Conservation (phyloP, 2,113 vertebrate species). For the Paramisgurnus dabryanus region DNA sequence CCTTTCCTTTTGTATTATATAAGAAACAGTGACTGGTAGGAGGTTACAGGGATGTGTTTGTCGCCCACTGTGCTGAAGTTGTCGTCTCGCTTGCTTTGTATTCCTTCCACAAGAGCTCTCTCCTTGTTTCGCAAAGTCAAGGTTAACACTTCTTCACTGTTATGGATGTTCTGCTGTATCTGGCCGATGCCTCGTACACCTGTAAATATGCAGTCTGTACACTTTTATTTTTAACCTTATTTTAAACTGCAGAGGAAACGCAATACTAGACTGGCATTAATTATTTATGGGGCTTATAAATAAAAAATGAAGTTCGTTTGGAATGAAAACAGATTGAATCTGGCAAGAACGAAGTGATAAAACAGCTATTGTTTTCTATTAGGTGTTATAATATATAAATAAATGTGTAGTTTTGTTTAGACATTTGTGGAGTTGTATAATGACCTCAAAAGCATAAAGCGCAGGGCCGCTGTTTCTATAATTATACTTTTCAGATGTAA, state of each 20-base stretch:
- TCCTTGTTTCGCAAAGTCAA: slow-evolving; percentile 53
- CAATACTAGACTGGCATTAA: slow-evolving; percentile 41
- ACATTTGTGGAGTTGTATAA: background rate
- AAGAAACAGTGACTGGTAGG: slow-evolving; percentile 15
- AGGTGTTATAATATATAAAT: too few relatives aligned
- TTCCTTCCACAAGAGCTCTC: slow-evolving; percentile 36
- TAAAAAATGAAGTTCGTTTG: slow-evolving; percentile 40
- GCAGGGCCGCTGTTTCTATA: background rate
- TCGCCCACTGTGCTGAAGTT: slow-evolving; percentile 14
- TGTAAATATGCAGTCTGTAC: slow-evolving; percentile 46
- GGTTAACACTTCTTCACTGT: slow-evolving; percentile 44
- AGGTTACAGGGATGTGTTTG: background rate
- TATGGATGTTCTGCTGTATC: slow-evolving; percentile 46
- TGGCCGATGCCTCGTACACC: background rate
- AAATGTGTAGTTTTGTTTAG: too few relatives aligned
- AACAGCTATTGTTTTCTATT: background rate
- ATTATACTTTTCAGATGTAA: slow-evolving; percentile 28
- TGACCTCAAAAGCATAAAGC: background rate
- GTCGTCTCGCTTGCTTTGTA: slow-evolving; percentile 21
- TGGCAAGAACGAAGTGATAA: background rate
- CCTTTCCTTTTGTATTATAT: background rate
- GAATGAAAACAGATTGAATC: slow-evolving; percentile 18
- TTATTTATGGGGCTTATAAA: slow-evolving; percentile 52
- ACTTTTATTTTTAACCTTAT: slow-evolving; percentile 43
- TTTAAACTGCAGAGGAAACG: slow-evolving; percentile 34